phyloP scores from a whole-genome alignment of 2,888 invertebrate species.

The Anagyrus pseudococci region DNA sequence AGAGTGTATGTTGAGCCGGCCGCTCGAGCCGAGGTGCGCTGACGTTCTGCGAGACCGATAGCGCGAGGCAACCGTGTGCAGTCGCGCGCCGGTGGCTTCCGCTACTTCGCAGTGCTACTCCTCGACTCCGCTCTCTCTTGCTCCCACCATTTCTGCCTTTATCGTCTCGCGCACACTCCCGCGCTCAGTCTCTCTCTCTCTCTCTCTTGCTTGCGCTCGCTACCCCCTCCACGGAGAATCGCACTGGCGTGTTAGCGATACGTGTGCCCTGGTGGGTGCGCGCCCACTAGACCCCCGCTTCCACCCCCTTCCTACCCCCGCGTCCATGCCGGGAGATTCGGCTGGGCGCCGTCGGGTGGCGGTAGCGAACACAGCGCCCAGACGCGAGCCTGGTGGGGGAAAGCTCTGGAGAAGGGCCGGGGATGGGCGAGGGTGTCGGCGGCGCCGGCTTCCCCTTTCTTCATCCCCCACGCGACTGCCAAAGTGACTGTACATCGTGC shows the following conservation, averaged over 20 bases:
- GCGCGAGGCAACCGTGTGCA: constrained; percentile 29
- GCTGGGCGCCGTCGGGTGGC: constrained; percentile 8
- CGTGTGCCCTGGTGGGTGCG: not conserved
- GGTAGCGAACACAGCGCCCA: not conserved
- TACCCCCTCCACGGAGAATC: not conserved
- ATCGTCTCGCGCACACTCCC: constrained; percentile 5
- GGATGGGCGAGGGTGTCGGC: not conserved
- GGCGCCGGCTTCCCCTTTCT: constrained; percentile 6
- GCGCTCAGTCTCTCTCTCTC: constrained; percentile 7
- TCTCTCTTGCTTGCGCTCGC: constrained; percentile 2
- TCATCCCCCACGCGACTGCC: constrained; percentile 8
- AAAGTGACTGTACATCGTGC: not conserved
- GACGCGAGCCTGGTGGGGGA: not conserved
- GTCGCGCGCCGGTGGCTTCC: constrained; percentile 44
- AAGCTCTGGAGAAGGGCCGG: not conserved
- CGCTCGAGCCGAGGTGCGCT: constrained; percentile 54
- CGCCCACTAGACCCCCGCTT: not conserved
- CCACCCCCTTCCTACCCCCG: constrained; percentile 12
- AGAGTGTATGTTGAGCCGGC: constrained; percentile 42
- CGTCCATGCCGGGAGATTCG: not conserved
- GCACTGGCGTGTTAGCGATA: not conserved
- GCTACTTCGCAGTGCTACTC: constrained; percentile 38
- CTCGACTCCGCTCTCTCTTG: not conserved
- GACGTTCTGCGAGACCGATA: constrained; percentile 51
- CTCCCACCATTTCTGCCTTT: not conserved